Base-by-base conservation (phyloP, 92 coral and sea anemone species). In the Umimayanthus kanabou region DNA sequence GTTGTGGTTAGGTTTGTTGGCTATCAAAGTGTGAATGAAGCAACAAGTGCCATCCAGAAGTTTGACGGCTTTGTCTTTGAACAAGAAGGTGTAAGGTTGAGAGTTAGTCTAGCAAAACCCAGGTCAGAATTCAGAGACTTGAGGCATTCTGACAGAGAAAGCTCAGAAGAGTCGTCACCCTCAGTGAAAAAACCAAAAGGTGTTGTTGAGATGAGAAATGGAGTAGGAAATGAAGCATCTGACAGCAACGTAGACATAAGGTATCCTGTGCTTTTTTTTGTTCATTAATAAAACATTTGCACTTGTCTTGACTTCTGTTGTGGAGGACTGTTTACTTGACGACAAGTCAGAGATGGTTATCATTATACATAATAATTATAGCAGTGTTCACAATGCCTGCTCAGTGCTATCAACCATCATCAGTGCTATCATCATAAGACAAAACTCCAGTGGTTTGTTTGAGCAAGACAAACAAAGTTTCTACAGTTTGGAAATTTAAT, bases 61-160 rank as follows among this genome's bases (percentile, higher is more conserved):
- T 83, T 83, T 67, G 87, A 83, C 45, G 87, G 87, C 37, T 83
- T 83, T 23, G 9, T 28, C 87, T 83, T 83, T 83, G 87, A 83
- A 45, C 78, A 83, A 2, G 78, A 83, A 39, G 57, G 50, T 0
- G 28, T 72, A 30, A 83, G 87, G 77, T 43, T 83, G 45, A 83
- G 78, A 69, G 87, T 83, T 26, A n/a, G 77, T 45, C 49, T 28
- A 39, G 84, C 84, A 55, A 80, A 80, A 80, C 84, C 25, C 30
- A 55, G 26, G 29, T 57, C 29, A 1, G 70, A 55, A 25, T 30
- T 39, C 69, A 79, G 37, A 79, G 83, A 79, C n/a, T 0, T 50
- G 42, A 67, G 45, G 5, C 39, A 53, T 79, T 79, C 71, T 57
- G 84, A 33, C 15, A 53, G 28, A 39, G 84, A 80, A 13, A 26